Percentiles rank a stretch among this genome's conserved stretches.
These are phyloP conservation scores for Cactoblastis cactorum DNA, from an alignment of 2,888 invertebrate species.

Conservation along the genomic window DNA sequence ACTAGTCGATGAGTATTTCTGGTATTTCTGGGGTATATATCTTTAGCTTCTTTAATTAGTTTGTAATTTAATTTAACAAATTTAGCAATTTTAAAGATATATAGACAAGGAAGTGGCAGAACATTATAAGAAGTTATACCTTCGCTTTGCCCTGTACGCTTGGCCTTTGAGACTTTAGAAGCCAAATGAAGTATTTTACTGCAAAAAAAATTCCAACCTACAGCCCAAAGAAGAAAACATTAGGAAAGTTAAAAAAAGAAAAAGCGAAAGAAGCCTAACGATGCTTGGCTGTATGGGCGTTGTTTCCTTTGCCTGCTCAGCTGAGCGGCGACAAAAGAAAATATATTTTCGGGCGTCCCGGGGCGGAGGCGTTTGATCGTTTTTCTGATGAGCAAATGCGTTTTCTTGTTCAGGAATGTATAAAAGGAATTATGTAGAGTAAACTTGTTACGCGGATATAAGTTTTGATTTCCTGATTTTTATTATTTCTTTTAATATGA, in stretches of 20 bases:
- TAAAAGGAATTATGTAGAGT: constrained; percentile 6
- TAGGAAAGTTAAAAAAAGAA: constrained; percentile 10
- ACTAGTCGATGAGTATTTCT: too few relatives aligned
- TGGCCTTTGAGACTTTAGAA: too few relatives aligned
- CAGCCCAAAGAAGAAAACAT: neutral
- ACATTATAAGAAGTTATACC: too few relatives aligned
- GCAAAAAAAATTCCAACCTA: neutral
- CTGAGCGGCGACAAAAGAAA: constrained; percentile 9
- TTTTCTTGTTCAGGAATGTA: constrained; percentile 9
- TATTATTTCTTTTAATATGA: neutral
- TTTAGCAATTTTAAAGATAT: too few relatives aligned
- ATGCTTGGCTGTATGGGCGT: constrained; percentile 4
- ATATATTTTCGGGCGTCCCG: constrained; percentile 9
- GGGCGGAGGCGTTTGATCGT: constrained; percentile 12
- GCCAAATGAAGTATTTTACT: too few relatives aligned
- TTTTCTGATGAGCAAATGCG: constrained; percentile 13
- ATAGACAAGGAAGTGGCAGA: too few relatives aligned
- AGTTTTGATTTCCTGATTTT: neutral
- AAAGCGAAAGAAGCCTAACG: constrained; percentile 12
- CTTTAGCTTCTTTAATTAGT: too few relatives aligned
- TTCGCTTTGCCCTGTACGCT: too few relatives aligned
- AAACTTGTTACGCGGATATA: constrained; percentile 1
- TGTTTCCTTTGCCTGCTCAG: constrained; percentile 14
- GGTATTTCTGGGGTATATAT: too few relatives aligned
- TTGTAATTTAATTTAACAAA: too few relatives aligned